Base-by-base conservation (phyloP, 2,888 invertebrate genomes). In the Cephus sareptanus region DNA sequence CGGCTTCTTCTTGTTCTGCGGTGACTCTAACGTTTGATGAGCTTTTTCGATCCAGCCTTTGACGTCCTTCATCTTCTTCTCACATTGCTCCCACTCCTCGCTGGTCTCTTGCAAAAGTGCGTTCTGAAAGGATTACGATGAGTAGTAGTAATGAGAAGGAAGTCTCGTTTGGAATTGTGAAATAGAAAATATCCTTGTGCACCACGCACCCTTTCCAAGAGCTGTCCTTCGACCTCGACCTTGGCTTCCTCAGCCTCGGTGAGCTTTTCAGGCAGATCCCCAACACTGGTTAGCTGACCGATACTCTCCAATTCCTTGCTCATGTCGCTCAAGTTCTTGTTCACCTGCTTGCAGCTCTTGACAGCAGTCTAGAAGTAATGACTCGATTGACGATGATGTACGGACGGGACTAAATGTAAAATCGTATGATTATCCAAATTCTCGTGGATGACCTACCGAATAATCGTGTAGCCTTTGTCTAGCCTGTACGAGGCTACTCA, bases 41-140 rank as follows among this genome's bases (percentile, higher is more conserved):
- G 97, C 95, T 88, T 97, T 97, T 81, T 98, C 98, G 85, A 98
- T 94, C 98, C 98, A 98, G 83, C 94, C 94, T 80, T 95, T 95
- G 74, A 97, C 96, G 86, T 98, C 98, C 91, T 97, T 96, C 91
- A 98, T 94, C 92, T 98, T 98, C 91, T 95, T 96, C 92, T 98
- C 98, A 92, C 98, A 98, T 92, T 98, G 97, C 90, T 98, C 98
- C 97, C 98, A 98, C 93, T 98, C 98, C 91, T 98, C 98, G 75
- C 96, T 96, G 76, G 97, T 95, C 92, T 98, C 98, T 94, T 97
- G 97, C 80, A 98, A 93, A 85, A 97, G 92, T 74, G 97, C 96
- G 90, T 96, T 96, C 97, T 97, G 92, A 81, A 94, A 93, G 79
- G 69, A 75, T n/a, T 34, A 71, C 34, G 74, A 79, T 70, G 34